These are phyloP conservation scores for Tyrannus savana DNA, from an alignment of 2,113 vertebrate genomes.

Conservation along the genomic window DNA sequence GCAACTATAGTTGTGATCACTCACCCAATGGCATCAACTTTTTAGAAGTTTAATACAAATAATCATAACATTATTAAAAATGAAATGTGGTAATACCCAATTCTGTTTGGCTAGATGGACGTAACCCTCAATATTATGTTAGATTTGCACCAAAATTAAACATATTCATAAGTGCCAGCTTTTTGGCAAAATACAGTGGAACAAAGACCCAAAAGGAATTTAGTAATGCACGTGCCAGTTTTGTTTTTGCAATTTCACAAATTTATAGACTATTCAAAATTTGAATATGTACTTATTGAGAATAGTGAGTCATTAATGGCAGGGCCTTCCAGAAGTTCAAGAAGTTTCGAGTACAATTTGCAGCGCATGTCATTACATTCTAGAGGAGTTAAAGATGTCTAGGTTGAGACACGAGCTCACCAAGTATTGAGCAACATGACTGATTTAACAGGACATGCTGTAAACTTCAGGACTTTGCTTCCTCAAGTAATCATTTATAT, in stretches of 20 bases:
- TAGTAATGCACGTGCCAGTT: not conserved
- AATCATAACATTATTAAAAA: not conserved
- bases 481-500: not conserved
- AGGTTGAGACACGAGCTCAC: not conserved
- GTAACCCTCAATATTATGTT: not conserved
- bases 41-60: not conserved
- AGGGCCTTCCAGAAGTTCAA: not conserved
- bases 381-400: not conserved
- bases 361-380: not conserved
- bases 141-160: not conserved
- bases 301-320: not conserved
- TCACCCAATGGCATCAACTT: not conserved
- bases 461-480: not conserved
- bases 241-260: not conserved
- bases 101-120: not conserved
- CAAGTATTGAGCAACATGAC: not conserved
- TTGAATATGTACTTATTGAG: not conserved
- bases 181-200: not conserved
- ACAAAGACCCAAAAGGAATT: not conserved
- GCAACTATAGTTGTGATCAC: conserved; percentile 20
- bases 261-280: not conserved
- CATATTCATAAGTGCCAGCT: not conserved
- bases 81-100: not conserved
- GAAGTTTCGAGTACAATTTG: not conserved
- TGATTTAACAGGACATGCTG: not conserved